These are phyloP conservation scores for Coilia nasus DNA, from an alignment of 2,797 vertebrate species.

Conservation along the genomic window DNA sequence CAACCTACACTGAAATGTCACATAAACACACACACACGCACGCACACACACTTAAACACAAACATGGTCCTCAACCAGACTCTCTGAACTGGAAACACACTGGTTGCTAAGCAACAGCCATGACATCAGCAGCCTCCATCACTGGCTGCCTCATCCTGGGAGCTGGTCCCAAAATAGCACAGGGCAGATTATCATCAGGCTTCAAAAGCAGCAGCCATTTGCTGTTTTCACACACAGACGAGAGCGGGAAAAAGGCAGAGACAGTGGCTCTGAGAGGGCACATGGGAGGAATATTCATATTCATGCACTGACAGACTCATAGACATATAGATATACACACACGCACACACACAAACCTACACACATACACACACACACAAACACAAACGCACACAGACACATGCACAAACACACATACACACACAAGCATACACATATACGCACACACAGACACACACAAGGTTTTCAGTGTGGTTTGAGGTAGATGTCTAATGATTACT, in stretches of 20 bases:
- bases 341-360: neutral
- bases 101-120: slow-evolving; percentile 78
- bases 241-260: neutral
- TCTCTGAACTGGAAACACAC: slow-evolving; percentile 69
- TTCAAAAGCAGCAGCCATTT: slow-evolving; percentile 63
- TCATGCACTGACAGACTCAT: neutral
- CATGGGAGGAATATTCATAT: neutral
- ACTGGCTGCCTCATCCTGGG: slow-evolving; percentile 50
- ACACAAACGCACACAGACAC: neutral
- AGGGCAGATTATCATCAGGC: slow-evolving; percentile 71
- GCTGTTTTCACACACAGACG: slow-evolving; percentile 33
- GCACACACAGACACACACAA: neutral
- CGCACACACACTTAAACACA: neutral
- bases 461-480: neutral
- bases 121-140: slow-evolving; percentile 78
- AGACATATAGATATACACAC: neutral
- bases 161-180: slow-evolving; percentile 76
- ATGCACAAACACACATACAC: neutral
- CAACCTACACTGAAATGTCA: too few relatives aligned
- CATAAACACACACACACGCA: neutral
- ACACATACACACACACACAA: neutral
- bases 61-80: slow-evolving; percentile 63
- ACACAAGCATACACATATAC: neutral
- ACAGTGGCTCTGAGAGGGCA: slow-evolving; percentile 23
- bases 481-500: neutral